Evolutionary conservation across 1,140 invertebrate genomes (phyloP), one percentile per base, ranked within the genome.

Genomic region (Drosophila gunungcola): DNA sequence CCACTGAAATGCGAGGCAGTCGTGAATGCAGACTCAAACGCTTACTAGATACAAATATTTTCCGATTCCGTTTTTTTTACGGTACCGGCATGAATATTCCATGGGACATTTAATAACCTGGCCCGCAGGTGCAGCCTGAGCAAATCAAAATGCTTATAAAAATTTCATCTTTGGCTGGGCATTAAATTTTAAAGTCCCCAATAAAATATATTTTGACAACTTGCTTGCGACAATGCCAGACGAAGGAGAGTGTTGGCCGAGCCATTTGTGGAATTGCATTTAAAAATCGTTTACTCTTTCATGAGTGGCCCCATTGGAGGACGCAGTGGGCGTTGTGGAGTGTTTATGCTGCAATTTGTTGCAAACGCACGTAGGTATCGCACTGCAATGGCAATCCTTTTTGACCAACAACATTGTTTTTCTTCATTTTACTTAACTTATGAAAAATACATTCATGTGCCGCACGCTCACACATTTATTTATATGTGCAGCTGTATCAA

Each of bases 121-220:
- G 64, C 64, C 82, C 74, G 63, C 62, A 72, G 55, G 67, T 72
- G 53, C 21, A 13, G 45, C 25, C 53, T 25, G 52, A 48, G 62
- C 65, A 76, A 88, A 83, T 88, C 83, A 86, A 86, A 86, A 68
- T 79, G 72, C 61, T 61, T 65, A 83, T 86, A 76, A 79, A 86
- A 83, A 79, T 86, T 76, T 76, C 48, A 88, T 83, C 65, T 70
- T 58, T 36, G 49, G 21, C 52, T 67, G 55, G 39, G 41, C 69
- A 83, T 83, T 51, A 58, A 84, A 76, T 53, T 82, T 81, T 77
- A 58, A 81, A 55, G 55, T 51, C 51, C 21, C 54, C 61, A 69
- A 69, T 73, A 69, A 42, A 43, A 49, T 36, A 61, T 51, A 77
- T 56, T 51, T 74, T 76, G 74, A 56, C 74, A 77, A 69, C 43